These are phyloP conservation scores for Pterophyllum scalare DNA, from an alignment of 2,113 vertebrate genomes.

Conservation along the genomic window DNA sequence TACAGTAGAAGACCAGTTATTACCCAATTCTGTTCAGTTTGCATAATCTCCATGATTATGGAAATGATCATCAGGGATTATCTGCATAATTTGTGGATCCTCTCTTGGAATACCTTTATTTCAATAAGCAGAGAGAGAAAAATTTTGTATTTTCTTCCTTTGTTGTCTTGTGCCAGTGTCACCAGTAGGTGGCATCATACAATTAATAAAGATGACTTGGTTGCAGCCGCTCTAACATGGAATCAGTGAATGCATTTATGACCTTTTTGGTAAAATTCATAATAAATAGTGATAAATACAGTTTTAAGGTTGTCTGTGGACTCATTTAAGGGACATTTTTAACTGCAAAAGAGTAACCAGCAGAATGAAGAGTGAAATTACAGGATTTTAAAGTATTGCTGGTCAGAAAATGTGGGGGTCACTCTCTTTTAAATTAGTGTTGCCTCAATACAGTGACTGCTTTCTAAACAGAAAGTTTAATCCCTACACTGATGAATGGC, in stretches of 20 bases:
- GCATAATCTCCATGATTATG: neutral
- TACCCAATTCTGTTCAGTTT: neutral
- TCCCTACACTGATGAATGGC: neutral
- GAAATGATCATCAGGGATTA: neutral
- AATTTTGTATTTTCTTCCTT: neutral
- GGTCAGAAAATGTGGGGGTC: neutral
- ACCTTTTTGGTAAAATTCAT: neutral
- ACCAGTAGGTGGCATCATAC: conserved; percentile 33
- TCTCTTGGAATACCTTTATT: neutral
- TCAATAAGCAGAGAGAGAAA: neutral
- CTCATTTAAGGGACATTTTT: neutral
- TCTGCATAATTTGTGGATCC: neutral
- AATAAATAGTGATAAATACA: neutral
- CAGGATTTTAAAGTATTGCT: neutral
- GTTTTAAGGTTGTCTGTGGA: neutral
- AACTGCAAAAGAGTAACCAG: neutral
- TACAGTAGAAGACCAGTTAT: neutral
- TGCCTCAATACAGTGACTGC: neutral
- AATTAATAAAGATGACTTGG: neutral
- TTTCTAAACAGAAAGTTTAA: conserved; percentile 16
- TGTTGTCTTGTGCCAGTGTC: neutral
- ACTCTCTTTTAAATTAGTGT: neutral
- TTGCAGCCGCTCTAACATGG: neutral
- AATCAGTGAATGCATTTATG: neutral
- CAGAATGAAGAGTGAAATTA: neutral